These are phyloP conservation scores for Oceanodroma tethys DNA, from an alignment of 2,113 vertebrate genomes.

Conservation along the genomic window DNA sequence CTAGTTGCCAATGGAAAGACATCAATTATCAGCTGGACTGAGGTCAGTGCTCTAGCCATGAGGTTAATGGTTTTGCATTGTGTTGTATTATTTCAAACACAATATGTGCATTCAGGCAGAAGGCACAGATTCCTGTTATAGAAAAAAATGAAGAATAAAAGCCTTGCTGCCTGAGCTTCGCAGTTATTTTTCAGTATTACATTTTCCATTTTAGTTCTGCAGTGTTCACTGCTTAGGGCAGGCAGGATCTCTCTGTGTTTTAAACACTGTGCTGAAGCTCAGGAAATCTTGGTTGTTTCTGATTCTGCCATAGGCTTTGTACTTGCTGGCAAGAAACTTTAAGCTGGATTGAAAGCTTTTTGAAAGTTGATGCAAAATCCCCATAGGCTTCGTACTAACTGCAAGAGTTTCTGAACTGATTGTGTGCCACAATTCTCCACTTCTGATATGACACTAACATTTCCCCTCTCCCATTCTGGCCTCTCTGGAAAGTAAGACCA, in stretches of 20 bases:
- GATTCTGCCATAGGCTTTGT: neutral
- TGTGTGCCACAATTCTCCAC: neutral
- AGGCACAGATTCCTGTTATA: conserved; percentile 11
- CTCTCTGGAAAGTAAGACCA: neutral
- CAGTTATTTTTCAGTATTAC: conserved; percentile 11
- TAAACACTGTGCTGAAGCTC: neutral
- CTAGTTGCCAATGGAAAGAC: conserved; percentile 52
- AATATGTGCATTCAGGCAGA: conserved; percentile 41
- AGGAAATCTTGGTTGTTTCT: neutral
- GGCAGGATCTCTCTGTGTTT: neutral
- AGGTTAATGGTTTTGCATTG: conserved; percentile 56
- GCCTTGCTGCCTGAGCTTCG: neutral
- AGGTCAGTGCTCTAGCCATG: conserved; percentile 21
- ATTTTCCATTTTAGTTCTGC: conserved; percentile 5
- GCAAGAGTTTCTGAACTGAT: neutral
- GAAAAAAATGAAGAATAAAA: neutral
- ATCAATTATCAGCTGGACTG: conserved; percentile 47
- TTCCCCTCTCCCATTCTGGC: neutral
- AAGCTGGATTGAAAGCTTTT: neutral
- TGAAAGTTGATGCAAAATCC: neutral
- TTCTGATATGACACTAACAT: accelerated
- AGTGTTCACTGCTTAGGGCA: neutral
- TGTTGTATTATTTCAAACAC: conserved; percentile 51
- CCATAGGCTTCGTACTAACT: neutral
- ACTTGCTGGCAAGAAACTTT: neutral